Base-by-base conservation (phyloP, 2,888 invertebrate genomes). In the Melangyna quadrimaculata region DNA sequence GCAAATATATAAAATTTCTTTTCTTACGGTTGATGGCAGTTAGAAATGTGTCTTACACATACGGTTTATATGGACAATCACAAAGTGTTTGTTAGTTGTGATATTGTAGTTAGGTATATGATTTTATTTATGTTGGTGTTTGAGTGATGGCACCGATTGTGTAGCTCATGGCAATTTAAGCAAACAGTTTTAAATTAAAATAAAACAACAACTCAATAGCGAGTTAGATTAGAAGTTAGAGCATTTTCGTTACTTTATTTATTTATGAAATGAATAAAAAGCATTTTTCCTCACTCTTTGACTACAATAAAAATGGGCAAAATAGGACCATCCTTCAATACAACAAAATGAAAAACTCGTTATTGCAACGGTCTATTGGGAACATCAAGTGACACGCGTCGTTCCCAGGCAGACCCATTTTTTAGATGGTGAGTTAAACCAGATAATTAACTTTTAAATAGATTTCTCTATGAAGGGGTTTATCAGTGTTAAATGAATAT, bases 1-100 rank as follows among this genome's bases (percentile, higher is more conserved):
- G 88, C 88, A 90, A 89, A 89, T 88, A 90, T 88, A 90, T 67
- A 89, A 88, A 89, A 89, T 87, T 89, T 89, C 89, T 90, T 88
- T 88, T 87, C 89, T 89, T 90, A 89, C 89, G 89, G 89, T 90
- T 90, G 88, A 88, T 88, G 88, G 83, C 87, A 83, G 88, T 80
- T 77, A 86, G 79, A 9, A 59, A 61, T 55, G 71, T 75, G 51
- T 87, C 43, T 79, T 87, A 77, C 82, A 78, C 72, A 77, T 78
- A 87, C 22, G 19, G 7, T 67, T 70, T 65, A 67, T 70, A 71
- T 75, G 71, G 72, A 84, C 84, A 84, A 75, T 84, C 84, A 84
- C 84, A 84, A 69, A 61, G 72, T 79, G 59, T 69, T 74, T 51
- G 59, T 84, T 71, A 72, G 53, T 75, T 79, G 61, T 79, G 75